Percentiles rank a stretch among this genome's conserved stretches.
phyloP scores from a whole-genome alignment of 1,140 invertebrate genomes.

The Aphelenchoides besseyi region DNA sequence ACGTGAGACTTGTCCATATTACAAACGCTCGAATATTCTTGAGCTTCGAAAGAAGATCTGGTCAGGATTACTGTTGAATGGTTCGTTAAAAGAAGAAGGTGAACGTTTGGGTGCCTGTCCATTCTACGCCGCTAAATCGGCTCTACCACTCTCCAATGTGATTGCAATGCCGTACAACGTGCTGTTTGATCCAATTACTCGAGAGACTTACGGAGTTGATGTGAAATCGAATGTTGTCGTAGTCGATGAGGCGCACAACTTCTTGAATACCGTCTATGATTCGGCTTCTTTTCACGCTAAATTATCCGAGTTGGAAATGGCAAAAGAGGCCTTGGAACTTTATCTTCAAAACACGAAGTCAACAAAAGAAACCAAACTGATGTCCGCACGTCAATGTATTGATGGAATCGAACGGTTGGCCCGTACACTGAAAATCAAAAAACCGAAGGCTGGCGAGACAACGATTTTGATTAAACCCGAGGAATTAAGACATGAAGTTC shows the following conservation, averaged over 20 bases:
- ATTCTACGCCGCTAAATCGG: conserved; percentile 14
- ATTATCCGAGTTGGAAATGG: conserved; percentile 14
- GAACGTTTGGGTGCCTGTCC: conserved; percentile 7
- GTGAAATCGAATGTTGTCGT: background rate
- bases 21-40: conserved; percentile 2
- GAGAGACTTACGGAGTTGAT: conserved; percentile 15
- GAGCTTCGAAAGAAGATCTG: conserved; percentile 1
- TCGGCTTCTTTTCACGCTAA: background rate
- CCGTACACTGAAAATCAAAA: background rate
- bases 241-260: conserved; percentile 24
- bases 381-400: background rate
- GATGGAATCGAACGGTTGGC: background rate
- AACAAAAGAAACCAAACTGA: background rate
- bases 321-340: background rate
- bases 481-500: background rate
- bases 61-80: background rate
- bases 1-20: background rate
- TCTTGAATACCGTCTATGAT: conserved; percentile 15
- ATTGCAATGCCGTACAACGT: conserved; percentile 16
- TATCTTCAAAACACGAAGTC: background rate
- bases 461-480: conserved; percentile 3
- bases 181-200: background rate
- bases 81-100: conserved; percentile 3
- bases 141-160: conserved; percentile 13
- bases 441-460: background rate